Evolutionary conservation across 1,140 invertebrate genomes (phyloP), one percentile per base, ranked within the genome.

Genomic region (Drosophila novamexicana): DNA sequence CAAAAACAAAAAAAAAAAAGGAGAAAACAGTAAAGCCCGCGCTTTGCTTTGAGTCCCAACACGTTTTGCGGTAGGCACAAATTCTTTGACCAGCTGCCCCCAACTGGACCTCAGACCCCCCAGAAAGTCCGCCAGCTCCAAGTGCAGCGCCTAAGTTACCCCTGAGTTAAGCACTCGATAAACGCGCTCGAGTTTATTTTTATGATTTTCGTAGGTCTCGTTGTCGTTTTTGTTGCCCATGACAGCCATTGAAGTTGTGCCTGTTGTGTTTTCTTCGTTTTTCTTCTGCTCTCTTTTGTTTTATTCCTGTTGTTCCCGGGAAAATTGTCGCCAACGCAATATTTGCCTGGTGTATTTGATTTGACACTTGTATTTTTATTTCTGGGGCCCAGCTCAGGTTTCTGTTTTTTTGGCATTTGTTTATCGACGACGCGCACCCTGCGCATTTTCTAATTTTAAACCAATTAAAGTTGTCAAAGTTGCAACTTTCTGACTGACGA

Each of bases 391-490:
- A 10, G 49, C 59, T 63, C 70, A 37, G 34, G 52, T 54, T 66
- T 22, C 59, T 7, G 18, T 6, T 64, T 82, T 82, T 78, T 18
- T 1, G 18, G 54, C 71, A 79, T 86, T 86, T 81, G 64, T 66
- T 86, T 85, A 76, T 73, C 34, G 79, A 14, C 16, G 45, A 16
- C 40, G 18, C 0, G 50, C 59, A 64, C 36, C 50, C 45, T 54
- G 42, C 47, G 56, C 50, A 74, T 73, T 74, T 77, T 88, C 63
- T 83, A 88, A 88, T 88, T 88, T 88, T 83, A 88, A 88, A 83
- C 76, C 76, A 83, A 88, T 88, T 88, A 83, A 88, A 88, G 84
- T 88, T 83, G 77, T 77, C 72, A 83, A 88, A 88, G 72, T 83
- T 83, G 71, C 72, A 69, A 66, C 53, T 79, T 78, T 65, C 37